These are phyloP conservation scores for Ophraella communa DNA, from an alignment of 2,888 invertebrate genomes.

Conservation along the genomic window DNA sequence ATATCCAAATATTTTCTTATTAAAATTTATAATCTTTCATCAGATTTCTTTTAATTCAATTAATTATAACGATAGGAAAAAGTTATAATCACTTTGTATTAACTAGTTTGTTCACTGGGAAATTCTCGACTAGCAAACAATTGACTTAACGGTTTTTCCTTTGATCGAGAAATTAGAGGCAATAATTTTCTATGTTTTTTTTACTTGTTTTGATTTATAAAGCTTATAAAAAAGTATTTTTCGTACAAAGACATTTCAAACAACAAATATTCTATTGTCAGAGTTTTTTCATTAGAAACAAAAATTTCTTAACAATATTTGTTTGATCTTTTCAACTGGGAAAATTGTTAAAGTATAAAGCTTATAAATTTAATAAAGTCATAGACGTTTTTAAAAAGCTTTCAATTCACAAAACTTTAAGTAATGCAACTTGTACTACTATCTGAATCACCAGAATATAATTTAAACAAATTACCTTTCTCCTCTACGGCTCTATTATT, in stretches of 20 bases:
- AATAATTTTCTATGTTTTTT: background rate
- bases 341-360: no score
- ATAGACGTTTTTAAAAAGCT: no score
- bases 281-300: background rate
- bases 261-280: background rate
- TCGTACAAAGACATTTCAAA: background rate
- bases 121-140: background rate
- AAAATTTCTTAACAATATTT: background rate
- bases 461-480: no score
- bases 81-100: background rate
- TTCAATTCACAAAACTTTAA: no score
- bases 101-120: background rate
- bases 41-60: no score
- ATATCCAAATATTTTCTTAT: no score
- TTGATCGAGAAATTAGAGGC: background rate
- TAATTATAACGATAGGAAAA: no score
- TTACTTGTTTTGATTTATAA: constrained; percentile 5
- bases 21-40: no score
- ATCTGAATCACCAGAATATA: no score
- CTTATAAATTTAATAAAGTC: no score
- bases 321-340: background rate
- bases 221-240: background rate
- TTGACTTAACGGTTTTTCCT: background rate
- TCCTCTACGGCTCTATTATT: no score
- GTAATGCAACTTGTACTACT: no score